A percentile compares a stretch with the other conserved stretches of the same genome.
phyloP scores from a whole-genome alignment of 2,888 invertebrate species.

The Tridacna gigas region DNA sequence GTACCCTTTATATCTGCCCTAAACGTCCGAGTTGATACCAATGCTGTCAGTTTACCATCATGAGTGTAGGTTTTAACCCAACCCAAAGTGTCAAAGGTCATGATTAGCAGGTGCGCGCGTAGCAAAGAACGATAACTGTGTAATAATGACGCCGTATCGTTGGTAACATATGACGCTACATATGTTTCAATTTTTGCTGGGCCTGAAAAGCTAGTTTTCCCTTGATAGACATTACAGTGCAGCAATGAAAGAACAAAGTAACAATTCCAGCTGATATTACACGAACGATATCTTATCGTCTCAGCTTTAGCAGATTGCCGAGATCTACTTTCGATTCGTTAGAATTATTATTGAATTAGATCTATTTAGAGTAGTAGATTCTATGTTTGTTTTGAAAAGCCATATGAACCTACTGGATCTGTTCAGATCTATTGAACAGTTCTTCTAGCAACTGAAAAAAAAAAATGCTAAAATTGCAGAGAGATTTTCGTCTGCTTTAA shows the following conservation, averaged over 20 bases:
- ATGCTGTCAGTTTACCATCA: too few relatives aligned
- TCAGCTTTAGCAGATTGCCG: neutral
- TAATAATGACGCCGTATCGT: constrained; percentile 60
- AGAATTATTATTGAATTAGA: too few relatives aligned
- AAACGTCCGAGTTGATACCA: too few relatives aligned
- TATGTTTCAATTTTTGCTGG: neutral
- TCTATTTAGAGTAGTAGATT: too few relatives aligned
- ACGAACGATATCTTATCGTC: neutral
- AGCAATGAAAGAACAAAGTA: too few relatives aligned
- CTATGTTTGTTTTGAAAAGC: too few relatives aligned
- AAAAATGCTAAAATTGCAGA: too few relatives aligned
- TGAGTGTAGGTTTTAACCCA: too few relatives aligned
- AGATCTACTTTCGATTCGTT: constrained; percentile 17
- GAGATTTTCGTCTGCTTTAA: too few relatives aligned
- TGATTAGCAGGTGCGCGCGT: constrained; percentile 6
- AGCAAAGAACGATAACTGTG: constrained; percentile 10
- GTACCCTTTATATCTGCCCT: too few relatives aligned
- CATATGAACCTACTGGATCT: neutral
- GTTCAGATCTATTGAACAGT: neutral
- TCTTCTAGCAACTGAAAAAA: neutral
- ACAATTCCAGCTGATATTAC: neutral
- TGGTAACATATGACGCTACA: constrained; percentile 64
- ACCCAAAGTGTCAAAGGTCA: neutral
- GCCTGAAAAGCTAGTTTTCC: too few relatives aligned
- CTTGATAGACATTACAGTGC: too few relatives aligned